A percentile compares a stretch with the other conserved stretches of the same genome.
phyloP scores from a whole-genome alignment of 1,140 invertebrate species.

The Cyclina sinensis region DNA sequence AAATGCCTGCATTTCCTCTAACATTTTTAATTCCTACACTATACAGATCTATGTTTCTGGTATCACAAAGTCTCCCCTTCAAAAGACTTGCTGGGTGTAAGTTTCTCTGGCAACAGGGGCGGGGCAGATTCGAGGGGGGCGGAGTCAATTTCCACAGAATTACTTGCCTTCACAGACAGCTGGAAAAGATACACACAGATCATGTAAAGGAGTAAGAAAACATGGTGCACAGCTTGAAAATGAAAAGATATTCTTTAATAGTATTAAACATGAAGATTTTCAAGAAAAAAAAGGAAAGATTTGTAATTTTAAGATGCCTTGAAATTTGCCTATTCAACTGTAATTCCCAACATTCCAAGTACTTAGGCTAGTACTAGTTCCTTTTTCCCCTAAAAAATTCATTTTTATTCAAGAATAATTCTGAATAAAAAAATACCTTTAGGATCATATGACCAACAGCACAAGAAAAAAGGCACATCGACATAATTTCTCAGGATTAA shows the following conservation, averaged over 20 bases:
- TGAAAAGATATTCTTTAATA: not conserved
- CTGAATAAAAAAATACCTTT: too few species aligned
- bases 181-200: constrained; percentile 51
- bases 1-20: constrained; percentile 19
- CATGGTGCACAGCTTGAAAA: not conserved
- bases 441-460: too few species aligned
- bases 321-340: too few species aligned
- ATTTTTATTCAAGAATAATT: too few species aligned
- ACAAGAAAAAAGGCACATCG: too few species aligned
- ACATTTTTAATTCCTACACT: not conserved
- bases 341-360: too few species aligned
- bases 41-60: not conserved
- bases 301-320: too few species aligned
- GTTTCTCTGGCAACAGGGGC: constrained; percentile 52
- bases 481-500: too few species aligned
- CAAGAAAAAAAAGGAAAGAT: too few species aligned
- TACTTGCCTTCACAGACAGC: constrained; percentile 18
- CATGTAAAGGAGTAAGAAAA: not conserved
- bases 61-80: constrained; percentile 57
- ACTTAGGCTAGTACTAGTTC: too few species aligned
- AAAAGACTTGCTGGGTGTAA: constrained; percentile 52
- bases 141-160: constrained; percentile 16
- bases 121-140: constrained; percentile 36
- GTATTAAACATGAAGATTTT: not conserved
- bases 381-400: too few species aligned